phyloP scores from a whole-genome alignment of 2,797 vertebrate species.

The Enoplosus armatus region DNA sequence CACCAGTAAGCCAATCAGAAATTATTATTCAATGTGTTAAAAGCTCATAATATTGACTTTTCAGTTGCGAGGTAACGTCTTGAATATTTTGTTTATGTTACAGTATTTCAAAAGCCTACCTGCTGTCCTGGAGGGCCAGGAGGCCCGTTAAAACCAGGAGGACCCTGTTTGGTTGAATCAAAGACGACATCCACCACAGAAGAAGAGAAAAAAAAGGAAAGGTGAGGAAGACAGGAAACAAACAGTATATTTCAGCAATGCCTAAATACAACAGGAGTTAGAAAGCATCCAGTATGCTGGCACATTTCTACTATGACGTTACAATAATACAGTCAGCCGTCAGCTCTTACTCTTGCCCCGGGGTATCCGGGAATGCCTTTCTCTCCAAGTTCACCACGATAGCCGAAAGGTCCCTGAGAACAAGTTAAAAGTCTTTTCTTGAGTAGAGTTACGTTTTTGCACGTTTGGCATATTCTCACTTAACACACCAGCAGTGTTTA shows the following conservation, averaged over 20 bases:
- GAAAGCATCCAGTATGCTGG: too few relatives aligned
- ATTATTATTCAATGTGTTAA: background rate
- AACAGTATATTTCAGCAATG: too few relatives aligned
- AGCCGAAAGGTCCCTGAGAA: slow-evolving; percentile 85
- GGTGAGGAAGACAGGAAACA: background rate
- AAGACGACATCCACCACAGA: slow-evolving; percentile 36
- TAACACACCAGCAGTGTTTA: too few relatives aligned
- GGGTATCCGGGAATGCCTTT: slow-evolving; percentile 94
- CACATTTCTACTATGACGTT: background rate
- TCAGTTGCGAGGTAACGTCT: background rate
- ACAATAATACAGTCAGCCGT: background rate
- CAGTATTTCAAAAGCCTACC: slow-evolving; percentile 55
- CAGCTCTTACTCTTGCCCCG: slow-evolving; percentile 89
- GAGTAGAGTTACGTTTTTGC: too few relatives aligned
- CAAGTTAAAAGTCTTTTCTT: too few relatives aligned
- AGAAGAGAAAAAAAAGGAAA: slow-evolving; percentile 12
- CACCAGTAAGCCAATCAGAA: background rate
- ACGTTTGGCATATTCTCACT: background rate
- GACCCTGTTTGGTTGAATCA: slow-evolving; percentile 83
- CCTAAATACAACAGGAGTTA: too few relatives aligned
- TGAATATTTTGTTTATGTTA: background rate
- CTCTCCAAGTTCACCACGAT: slow-evolving; percentile 89
- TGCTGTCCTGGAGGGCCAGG: slow-evolving; percentile 85
- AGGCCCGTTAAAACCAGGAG: slow-evolving; percentile 88
- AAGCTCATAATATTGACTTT: background rate